A percentile compares a stretch with the other conserved stretches of the same genome.
Evolutionary conservation across 2,888 invertebrate genomes (phyloP).

Genomic region (Tachina fera): DNA sequence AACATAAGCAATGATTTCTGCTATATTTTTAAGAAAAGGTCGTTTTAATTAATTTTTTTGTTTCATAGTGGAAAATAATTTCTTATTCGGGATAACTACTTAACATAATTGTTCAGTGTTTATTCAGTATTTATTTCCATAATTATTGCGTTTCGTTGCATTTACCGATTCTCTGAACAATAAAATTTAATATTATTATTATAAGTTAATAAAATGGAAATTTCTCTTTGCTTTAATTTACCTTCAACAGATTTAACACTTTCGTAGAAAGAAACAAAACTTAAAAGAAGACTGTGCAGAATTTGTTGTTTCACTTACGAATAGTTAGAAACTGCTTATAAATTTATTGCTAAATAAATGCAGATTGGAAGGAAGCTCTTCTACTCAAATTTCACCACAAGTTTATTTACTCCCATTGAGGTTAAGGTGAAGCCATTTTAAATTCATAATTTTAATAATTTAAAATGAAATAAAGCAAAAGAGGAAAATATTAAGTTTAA

Average conservation of each 20-base stretch:
- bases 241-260: background rate
- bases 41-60: background rate
- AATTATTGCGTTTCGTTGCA: background rate
- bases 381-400: background rate
- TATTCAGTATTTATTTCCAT: background rate
- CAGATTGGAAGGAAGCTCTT: constrained; percentile 1
- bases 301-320: constrained; percentile 18
- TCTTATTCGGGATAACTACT: no score
- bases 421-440: constrained; percentile 33
- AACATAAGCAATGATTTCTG: constrained; percentile 32
- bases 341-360: constrained; percentile 11
- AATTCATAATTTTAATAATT: constrained; percentile 8
- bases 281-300: background rate
- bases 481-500: no score
- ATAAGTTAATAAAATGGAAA: constrained; percentile 24
- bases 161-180: constrained; percentile 12
- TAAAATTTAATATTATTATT: constrained; percentile 4
- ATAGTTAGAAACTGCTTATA: background rate
- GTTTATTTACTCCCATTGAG: background rate
- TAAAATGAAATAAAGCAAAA: no score
- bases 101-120: background rate
- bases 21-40: background rate
- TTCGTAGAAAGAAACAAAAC: background rate
- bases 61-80: background rate
- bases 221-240: background rate